Conservation (phyloP, 2,113 vertebrate genomes). For the Isurus oxyrinchus region DNA sequence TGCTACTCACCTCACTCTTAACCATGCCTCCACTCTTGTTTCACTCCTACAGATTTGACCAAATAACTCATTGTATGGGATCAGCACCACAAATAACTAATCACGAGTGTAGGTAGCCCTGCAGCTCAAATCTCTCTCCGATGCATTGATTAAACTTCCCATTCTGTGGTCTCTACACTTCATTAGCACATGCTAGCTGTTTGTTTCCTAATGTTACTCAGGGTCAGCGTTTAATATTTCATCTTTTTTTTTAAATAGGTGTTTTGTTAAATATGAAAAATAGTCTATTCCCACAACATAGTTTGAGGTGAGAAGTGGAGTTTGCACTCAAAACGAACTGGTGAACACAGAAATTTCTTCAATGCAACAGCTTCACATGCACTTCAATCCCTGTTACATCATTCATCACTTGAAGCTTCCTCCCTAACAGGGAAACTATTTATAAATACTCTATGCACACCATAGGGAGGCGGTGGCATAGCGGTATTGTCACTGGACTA, state of each 20-base stretch:
- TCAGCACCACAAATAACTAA: neutral
- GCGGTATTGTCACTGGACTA: too few relatives aligned
- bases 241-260: neutral
- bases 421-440: neutral
- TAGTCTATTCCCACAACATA: neutral
- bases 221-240: neutral
- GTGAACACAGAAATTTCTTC: neutral
- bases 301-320: neutral
- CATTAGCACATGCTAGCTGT: neutral
- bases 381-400: neutral
- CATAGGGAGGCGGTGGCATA: too few relatives aligned
- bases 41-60: neutral
- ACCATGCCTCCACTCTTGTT: neutral
- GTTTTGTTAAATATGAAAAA: neutral
- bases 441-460: neutral
- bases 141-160: neutral
- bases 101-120: neutral
- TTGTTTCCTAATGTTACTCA: neutral
- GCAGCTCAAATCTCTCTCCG: neutral
- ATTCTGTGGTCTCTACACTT: neutral
- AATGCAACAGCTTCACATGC: neutral
- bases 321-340: neutral
- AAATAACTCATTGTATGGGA: neutral
- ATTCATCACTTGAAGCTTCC: neutral
- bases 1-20: neutral